phyloP scores from a whole-genome alignment of 2,113 vertebrate genomes.

The Tragelaphus scriptus region DNA sequence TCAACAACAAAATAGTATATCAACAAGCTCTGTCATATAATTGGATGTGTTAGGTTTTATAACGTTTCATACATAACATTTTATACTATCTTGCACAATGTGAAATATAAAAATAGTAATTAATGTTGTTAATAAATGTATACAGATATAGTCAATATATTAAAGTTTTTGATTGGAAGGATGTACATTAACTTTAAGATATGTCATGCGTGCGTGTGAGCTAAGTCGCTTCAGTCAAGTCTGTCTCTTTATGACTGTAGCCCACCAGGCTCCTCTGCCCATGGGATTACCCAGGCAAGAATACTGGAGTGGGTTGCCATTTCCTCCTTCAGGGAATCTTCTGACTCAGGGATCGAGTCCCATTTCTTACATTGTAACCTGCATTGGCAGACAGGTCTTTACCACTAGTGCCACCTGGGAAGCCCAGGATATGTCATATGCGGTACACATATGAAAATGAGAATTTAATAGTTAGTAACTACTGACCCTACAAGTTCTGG shows the following conservation, averaged over 20 bases:
- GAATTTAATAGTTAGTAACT: background rate
- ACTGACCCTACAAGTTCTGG: background rate
- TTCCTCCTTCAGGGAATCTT: background rate
- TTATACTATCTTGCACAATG: background rate
- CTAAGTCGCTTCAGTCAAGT: background rate
- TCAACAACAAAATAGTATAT: background rate
- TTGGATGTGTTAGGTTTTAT: background rate
- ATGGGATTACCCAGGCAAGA: too few relatives aligned
- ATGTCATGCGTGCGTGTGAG: background rate
- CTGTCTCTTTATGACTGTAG: background rate
- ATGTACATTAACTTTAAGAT: background rate
- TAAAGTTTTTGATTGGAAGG: background rate
- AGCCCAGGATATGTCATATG: background rate
- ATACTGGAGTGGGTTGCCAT: too few relatives aligned
- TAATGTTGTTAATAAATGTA: background rate
- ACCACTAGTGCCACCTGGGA: background rate
- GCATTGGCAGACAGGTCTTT: background rate
- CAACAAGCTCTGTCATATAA: background rate
- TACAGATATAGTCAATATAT: background rate
- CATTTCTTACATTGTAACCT: background rate
- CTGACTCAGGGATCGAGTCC: accelerated
- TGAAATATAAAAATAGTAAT: background rate
- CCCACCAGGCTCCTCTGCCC: too few relatives aligned
- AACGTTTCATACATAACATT: background rate
- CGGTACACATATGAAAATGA: background rate